Conservation (phyloP, 2,888 invertebrate species). For the Callosobruchus maculatus region DNA sequence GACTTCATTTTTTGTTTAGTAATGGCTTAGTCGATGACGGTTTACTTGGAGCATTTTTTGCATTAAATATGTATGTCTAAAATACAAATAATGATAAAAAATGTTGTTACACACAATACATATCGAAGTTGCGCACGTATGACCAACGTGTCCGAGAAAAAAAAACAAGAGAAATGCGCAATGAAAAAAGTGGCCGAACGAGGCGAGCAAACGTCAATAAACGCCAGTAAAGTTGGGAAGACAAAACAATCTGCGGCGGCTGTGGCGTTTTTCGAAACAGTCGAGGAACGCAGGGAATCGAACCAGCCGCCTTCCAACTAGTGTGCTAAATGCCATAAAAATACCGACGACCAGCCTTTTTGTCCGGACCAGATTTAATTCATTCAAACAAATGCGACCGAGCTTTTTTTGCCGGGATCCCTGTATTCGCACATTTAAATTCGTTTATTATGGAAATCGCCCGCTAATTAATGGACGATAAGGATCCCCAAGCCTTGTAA, state of each 20-base stretch:
- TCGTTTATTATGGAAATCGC: conserved; percentile 21
- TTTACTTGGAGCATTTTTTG: too few species aligned
- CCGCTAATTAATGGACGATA: conserved; percentile 15
- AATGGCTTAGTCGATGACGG: too few species aligned
- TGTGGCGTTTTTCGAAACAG: conserved; percentile 19
- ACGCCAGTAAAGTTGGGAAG: conserved; percentile 28
- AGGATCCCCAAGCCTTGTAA: conserved; percentile 8
- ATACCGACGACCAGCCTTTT: conserved; percentile 30
- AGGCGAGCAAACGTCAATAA: background rate
- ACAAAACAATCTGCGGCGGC: conserved; percentile 30
- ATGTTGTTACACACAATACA: background rate
- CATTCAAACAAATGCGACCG: background rate
- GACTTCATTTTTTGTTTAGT: too few species aligned
- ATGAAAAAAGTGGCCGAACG: background rate
- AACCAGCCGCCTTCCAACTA: conserved; percentile 42
- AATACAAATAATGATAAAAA: background rate
- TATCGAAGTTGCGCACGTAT: background rate
- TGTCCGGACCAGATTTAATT: conserved; percentile 1
- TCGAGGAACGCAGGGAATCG: conserved; percentile 36
- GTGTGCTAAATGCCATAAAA: conserved; percentile 46
- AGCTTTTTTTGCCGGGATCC: background rate
- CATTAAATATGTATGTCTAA: background rate
- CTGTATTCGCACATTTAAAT: conserved; percentile 20
- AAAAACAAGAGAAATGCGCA: background rate
- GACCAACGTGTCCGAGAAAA: background rate